phyloP scores from a whole-genome alignment of 1,140 invertebrate species.

The Mylabris phalerata region DNA sequence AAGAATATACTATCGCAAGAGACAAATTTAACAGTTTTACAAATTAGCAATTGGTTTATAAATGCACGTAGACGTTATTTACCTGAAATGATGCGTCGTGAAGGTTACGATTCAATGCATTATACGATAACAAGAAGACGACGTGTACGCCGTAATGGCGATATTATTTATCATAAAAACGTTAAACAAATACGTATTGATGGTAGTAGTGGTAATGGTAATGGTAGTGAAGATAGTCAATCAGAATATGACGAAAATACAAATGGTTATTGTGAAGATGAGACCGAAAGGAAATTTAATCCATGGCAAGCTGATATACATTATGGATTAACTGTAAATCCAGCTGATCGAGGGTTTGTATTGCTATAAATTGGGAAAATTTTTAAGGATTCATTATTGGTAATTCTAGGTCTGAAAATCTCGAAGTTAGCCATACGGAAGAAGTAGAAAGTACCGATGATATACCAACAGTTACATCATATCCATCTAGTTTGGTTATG shows the following conservation, averaged over 20 bases:
- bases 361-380: background rate
- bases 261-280: conserved; percentile 24
- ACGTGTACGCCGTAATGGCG: conserved; percentile 33
- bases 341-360: conserved; percentile 30
- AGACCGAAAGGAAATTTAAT: conserved; percentile 34
- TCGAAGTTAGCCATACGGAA: conserved; percentile 23
- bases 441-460: conserved; percentile 20
- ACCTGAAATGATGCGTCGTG: conserved; percentile 61
- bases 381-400: background rate
- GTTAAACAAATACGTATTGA: conserved; percentile 27
- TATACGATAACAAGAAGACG: conserved; percentile 69
- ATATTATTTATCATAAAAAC: conserved; percentile 23
- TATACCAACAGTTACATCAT: conserved; percentile 19
- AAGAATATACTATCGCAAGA: conserved; percentile 79
- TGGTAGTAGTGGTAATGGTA: conserved; percentile 16
- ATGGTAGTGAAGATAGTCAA: conserved; percentile 24
- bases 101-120: conserved; percentile 68
- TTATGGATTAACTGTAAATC: conserved; percentile 39
- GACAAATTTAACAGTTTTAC: conserved; percentile 80
- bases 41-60: conserved; percentile 84
- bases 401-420: conserved; percentile 17
- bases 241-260: conserved; percentile 29
- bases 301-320: conserved; percentile 42
- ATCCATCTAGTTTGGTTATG: conserved; percentile 36
- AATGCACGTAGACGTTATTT: conserved; percentile 57